Evolutionary conservation across 2,113 vertebrate genomes (phyloP).

Genomic region (Macrotis lagotis): DNA sequence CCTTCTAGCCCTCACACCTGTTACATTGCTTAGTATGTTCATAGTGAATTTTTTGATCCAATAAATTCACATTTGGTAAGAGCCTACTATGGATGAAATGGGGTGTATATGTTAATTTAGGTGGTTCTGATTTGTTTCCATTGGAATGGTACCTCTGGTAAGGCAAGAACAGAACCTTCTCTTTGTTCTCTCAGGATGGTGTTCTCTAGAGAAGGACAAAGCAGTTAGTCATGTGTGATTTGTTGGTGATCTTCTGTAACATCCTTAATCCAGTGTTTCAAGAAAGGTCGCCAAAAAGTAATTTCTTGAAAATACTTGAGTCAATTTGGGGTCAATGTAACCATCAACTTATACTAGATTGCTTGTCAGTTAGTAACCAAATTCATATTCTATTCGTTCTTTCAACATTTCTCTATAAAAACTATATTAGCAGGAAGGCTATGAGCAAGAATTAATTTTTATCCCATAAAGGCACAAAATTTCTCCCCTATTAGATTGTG

Average conservation of each 20-base stretch:
- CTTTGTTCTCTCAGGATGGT: not conserved
- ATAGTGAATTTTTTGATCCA: not conserved
- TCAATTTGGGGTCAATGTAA: not conserved
- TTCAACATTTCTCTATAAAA: conserved; percentile 3
- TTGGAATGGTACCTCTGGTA: not conserved
- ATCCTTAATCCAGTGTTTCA: too few species aligned
- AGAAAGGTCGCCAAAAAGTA: not conserved
- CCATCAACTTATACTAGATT: not conserved
- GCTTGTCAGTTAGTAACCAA: not conserved
- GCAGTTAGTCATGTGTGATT: not conserved
- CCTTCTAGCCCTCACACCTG: not conserved
- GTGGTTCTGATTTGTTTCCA: not conserved
- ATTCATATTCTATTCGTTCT: not conserved
- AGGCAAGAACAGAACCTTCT: not conserved
- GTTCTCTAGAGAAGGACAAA: not conserved
- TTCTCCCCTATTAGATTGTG: not conserved
- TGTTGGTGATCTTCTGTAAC: not conserved
- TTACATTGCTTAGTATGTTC: not conserved
- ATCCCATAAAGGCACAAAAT: not conserved
- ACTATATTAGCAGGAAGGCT: not conserved
- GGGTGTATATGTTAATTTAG: not conserved
- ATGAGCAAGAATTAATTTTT: not conserved
- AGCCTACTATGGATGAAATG: not conserved
- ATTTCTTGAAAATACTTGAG: not conserved
- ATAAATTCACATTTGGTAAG: not conserved